Evolutionary conservation across 2,113 vertebrate species (phyloP), one percentile per base, ranked within the genome.

Genomic region (Poeciliopsis retropinna): DNA sequence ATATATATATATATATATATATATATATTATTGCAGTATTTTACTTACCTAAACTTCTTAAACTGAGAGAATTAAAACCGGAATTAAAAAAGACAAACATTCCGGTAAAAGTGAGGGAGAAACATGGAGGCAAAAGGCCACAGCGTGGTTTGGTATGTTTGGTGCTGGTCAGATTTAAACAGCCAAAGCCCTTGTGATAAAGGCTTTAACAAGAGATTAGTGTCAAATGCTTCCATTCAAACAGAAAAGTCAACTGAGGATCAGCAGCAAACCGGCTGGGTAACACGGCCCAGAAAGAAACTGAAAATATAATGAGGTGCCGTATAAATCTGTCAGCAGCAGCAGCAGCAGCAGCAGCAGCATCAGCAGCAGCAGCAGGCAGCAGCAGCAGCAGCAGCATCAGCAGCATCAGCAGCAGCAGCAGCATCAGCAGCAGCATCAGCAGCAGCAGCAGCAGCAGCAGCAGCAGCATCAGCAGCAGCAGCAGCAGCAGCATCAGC

Each of bases 301-400:
- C 68, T 37, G 67, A 81, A 79, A n/a, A 83, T 72, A 70, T 78
- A 83, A 87, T 75, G 80, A 87, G 82, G 73, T 80, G 85, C 67
- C 66, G 57, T 63, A 64, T 60, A 76, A 85, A 85, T 80, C 60
- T 85, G 86, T 78, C 74, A 80, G 63, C 78, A n/a, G 29, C 29
- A 30, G 29, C 29, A 30, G 29, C 29, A 30, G 29, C 29, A 30
- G 29, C 29, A 30, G 29, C 29, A 30, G 29, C 29, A 30, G 29
- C 29, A 30, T 1, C 29, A 30, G 29, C 29, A 30, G 29, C 29
- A 30, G 29, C 29, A 30, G 29, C 29, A 30, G 29, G 29, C 29
- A 30, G 29, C 29, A 30, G 29, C 29, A 30, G 29, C 3, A 30
- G 29, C 29, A 30, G 29, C 3, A 30, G 29, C 29, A 30, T 1